These are phyloP conservation scores for Macquaria australasica DNA, from an alignment of 2,113 vertebrate species.

Conservation along the genomic window DNA sequence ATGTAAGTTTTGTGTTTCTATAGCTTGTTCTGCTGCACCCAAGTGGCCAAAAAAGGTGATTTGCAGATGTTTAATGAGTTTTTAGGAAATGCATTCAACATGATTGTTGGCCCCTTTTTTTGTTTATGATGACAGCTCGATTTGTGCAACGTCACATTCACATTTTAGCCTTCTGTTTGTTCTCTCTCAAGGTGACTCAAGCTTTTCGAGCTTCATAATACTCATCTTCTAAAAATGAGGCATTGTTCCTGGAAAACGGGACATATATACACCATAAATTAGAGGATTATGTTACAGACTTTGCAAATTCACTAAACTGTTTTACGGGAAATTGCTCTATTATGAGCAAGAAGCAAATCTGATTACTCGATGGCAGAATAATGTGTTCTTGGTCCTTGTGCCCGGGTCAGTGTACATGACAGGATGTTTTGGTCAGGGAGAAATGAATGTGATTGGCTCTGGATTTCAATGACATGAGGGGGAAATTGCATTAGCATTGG, in stretches of 20 bases:
- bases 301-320: slow-evolving; percentile 64
- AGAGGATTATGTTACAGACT: slow-evolving; percentile 64
- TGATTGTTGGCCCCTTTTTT: background rate
- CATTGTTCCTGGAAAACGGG: slow-evolving; percentile 59
- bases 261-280: slow-evolving; percentile 46
- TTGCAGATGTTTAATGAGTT: background rate
- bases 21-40: background rate
- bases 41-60: background rate
- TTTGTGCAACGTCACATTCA: background rate
- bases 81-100: background rate
- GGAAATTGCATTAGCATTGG: slow-evolving; percentile 81
- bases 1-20: background rate
- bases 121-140: background rate
- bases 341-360: slow-evolving; percentile 72
- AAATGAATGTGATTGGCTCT: slow-evolving; percentile 68
- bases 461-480: slow-evolving; percentile 58
- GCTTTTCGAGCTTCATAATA: background rate
- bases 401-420: slow-evolving; percentile 52
- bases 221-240: slow-evolving; percentile 35
- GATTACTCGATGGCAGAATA: slow-evolving; percentile 60
- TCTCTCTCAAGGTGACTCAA: slow-evolving; percentile 15
- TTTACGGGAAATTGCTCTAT: slow-evolving; percentile 67
- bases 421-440: slow-evolving; percentile 52
- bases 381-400: slow-evolving; percentile 57
- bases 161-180: background rate